A percentile compares a stretch with the other conserved stretches of the same genome.
These are phyloP conservation scores for Orthochromis indermauri DNA, from an alignment of 2,113 vertebrate genomes.

Conservation along the genomic window DNA sequence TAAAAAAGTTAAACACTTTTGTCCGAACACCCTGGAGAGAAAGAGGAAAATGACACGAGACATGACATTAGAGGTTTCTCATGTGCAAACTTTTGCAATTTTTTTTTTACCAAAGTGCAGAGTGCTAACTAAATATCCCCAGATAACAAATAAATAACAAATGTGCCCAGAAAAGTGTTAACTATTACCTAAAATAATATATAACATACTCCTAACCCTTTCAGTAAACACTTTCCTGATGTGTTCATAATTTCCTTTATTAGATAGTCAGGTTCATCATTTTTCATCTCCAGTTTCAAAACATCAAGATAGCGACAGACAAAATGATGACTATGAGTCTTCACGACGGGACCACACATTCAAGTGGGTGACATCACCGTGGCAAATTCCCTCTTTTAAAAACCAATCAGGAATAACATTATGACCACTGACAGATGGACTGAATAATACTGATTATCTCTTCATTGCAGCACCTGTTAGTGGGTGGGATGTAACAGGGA, in stretches of 20 bases:
- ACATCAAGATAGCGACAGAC: neutral
- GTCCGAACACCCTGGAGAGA: neutral
- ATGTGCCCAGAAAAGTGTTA: neutral
- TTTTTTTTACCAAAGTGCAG: neutral
- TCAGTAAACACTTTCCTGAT: neutral
- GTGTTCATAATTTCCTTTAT: neutral
- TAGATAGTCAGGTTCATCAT: neutral
- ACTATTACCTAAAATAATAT: neutral
- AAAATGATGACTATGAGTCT: neutral
- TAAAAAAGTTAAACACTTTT: neutral
- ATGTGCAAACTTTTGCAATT: neutral
- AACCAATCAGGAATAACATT: neutral
- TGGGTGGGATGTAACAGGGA: neutral
- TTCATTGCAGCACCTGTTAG: neutral
- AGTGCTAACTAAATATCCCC: neutral
- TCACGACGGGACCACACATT: neutral
- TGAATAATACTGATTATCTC: neutral
- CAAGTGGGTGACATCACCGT: neutral
- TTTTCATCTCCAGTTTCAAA: neutral
- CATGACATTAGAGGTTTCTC: neutral
- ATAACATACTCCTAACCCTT: accelerated
- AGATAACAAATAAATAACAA: neutral
- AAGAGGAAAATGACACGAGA: neutral
- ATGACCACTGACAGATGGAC: neutral
- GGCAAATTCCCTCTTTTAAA: neutral